Conservation (phyloP, 2,113 vertebrate genomes). For the Heterocephalus glaber region DNA sequence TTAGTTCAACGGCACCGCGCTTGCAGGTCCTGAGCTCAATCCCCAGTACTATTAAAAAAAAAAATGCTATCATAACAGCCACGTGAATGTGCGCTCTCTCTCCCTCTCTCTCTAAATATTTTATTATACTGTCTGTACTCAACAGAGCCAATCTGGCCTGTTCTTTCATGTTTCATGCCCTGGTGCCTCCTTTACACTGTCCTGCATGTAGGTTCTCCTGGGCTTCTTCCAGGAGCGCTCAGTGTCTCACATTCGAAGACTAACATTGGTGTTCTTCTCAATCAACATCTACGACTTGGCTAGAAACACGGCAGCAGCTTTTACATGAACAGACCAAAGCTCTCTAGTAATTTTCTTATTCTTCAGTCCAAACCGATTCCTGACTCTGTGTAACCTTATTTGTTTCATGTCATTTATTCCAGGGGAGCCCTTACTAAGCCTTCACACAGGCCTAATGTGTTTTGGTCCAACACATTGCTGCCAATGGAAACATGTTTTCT, state of each 20-base stretch:
- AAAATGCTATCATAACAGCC: neutral
- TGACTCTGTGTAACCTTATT: neutral
- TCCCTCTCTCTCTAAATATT: neutral
- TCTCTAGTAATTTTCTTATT: neutral
- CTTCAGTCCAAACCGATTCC: neutral
- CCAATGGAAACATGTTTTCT: neutral
- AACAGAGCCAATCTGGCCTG: neutral
- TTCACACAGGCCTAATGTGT: neutral
- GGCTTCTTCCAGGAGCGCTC: neutral
- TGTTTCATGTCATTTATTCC: neutral
- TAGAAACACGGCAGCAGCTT: neutral
- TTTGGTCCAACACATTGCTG: neutral
- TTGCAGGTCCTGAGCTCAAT: too few relatives aligned
- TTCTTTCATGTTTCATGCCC: neutral
- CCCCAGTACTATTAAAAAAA: too few relatives aligned
- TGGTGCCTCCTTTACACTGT: neutral
- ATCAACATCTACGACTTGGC: neutral
- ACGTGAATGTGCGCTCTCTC: neutral
- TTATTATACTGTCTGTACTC: neutral
- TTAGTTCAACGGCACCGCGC: too few relatives aligned
- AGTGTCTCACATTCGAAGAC: neutral
- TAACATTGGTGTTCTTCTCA: neutral
- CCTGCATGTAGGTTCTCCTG: neutral
- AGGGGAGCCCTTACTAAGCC: neutral
- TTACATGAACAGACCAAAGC: neutral